These are phyloP conservation scores for Chaetogeoica ovagalla DNA, from an alignment of 2,888 invertebrate species.

Conservation along the genomic window DNA sequence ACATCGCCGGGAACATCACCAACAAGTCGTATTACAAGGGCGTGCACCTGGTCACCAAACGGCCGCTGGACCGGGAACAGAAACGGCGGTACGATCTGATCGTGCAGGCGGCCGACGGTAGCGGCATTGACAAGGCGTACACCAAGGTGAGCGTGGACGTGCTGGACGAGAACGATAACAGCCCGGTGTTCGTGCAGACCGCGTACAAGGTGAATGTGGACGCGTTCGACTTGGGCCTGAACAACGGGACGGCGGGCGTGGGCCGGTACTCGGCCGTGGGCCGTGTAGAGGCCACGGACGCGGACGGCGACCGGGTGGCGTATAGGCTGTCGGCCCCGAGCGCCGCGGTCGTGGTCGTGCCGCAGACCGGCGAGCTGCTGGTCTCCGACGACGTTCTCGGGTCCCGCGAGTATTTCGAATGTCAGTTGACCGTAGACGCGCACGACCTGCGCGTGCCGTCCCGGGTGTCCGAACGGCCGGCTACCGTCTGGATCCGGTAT, in stretches of 20 bases:
- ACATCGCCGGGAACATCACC: conserved; percentile 56
- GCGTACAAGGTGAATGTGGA: conserved; percentile 73
- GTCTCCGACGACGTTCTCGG: conserved; percentile 77
- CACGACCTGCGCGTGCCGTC: conserved; percentile 80
- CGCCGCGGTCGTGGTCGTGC: conserved; percentile 83
- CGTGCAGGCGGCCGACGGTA: conserved; percentile 78
- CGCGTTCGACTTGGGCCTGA: conserved; percentile 62
- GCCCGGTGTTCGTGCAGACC: conserved; percentile 78
- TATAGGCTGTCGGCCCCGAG: conserved; percentile 81
- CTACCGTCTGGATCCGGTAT: conserved; percentile 73
- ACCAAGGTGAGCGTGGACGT: conserved; percentile 78
- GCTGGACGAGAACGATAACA: conserved; percentile 88
- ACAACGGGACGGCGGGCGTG: conserved; percentile 61
- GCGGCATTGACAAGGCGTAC: conserved; percentile 78
- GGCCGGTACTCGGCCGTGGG: conserved; percentile 80
- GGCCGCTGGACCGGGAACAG: conserved; percentile 77
- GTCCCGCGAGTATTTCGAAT: conserved; percentile 64
- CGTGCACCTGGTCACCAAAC: conserved; percentile 74
- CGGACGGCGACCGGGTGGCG: conserved; percentile 88
- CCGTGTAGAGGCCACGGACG: conserved; percentile 82
- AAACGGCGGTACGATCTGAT: conserved; percentile 73
- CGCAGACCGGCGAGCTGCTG: conserved; percentile 88
- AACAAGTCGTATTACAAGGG: conserved; percentile 69
- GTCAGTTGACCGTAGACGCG: conserved; percentile 76
- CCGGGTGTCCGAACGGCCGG: conserved; percentile 70